phyloP scores from a whole-genome alignment of 1,140 invertebrate species.

The Dendrolimus punctatus region DNA sequence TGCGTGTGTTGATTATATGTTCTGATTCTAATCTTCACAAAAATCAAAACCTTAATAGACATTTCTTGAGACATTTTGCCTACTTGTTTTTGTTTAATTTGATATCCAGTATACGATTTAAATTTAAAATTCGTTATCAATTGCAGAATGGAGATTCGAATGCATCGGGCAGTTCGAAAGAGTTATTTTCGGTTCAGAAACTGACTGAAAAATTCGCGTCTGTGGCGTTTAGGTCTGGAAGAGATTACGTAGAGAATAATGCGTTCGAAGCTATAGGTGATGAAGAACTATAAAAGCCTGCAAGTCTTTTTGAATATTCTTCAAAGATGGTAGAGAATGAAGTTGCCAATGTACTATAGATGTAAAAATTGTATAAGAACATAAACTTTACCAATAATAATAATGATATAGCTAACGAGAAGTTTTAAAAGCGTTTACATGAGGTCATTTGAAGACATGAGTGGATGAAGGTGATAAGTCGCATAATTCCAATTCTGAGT shows the following conservation, averaged over 20 bases:
- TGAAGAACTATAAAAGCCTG: slow-evolving; percentile 82
- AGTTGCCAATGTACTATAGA: slow-evolving; percentile 28
- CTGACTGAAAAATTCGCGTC: slow-evolving; percentile 74
- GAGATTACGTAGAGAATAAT: slow-evolving; percentile 86
- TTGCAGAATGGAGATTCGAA: slow-evolving; percentile 65
- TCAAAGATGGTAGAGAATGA: slow-evolving; percentile 23
- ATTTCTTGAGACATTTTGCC: neutral
- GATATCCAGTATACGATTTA: neutral
- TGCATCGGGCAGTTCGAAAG: slow-evolving; percentile 54
- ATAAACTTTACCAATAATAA: slow-evolving; percentile 4
- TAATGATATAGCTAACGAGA: no score
- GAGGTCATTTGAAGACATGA: no score
- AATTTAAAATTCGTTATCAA: neutral
- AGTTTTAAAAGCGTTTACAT: no score
- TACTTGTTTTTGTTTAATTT: neutral
- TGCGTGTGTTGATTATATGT: no score
- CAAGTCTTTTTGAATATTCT: slow-evolving; percentile 11
- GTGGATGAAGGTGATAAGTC: no score
- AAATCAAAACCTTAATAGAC: no score
- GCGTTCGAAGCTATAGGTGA: slow-evolving; percentile 93
- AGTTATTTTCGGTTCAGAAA: slow-evolving; percentile 72
- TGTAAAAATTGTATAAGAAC: slow-evolving; percentile 25
- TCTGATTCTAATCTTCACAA: no score
- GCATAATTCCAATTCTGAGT: no score
- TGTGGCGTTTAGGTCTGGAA: slow-evolving; percentile 75